A percentile compares a stretch with the other conserved stretches of the same genome.
phyloP scores from a whole-genome alignment of 2,797 vertebrate genomes.

The Rhadinocentrus ornatus region DNA sequence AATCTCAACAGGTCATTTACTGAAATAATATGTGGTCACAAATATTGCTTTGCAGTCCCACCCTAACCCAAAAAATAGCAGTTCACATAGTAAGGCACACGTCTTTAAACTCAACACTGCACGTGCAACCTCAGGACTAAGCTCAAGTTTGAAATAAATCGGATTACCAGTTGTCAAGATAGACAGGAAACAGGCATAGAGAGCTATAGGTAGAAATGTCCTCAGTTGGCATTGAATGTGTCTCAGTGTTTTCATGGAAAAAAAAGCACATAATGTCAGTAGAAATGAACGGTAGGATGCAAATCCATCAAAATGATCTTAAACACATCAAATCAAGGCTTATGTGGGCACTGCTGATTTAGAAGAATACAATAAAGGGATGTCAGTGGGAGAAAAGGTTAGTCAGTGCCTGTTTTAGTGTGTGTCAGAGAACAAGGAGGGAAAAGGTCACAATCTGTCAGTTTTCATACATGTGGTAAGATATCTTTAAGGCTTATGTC shows the following conservation, averaged over 20 bases:
- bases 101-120: neutral
- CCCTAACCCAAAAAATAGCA: neutral
- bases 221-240: neutral
- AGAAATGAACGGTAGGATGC: neutral
- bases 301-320: neutral
- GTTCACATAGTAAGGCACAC: neutral
- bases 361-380: conserved; percentile 5
- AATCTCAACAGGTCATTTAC: neutral
- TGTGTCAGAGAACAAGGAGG: neutral
- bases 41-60: neutral
- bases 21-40: neutral
- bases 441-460: conserved; percentile 2
- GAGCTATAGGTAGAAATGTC: neutral
- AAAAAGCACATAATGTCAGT: neutral
- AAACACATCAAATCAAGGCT: conserved; percentile 11
- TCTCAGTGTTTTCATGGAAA: neutral
- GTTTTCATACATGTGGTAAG: conserved; percentile 25
- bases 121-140: too few relatives aligned
- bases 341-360: conserved; percentile 3
- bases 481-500: conserved; percentile 23
- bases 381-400: neutral
- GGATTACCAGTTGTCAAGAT: neutral
- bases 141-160: neutral
- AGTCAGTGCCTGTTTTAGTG: neutral
- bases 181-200: neutral